Conservation (phyloP, 53 echinoderm and acorn worm species). For the Apostichopus leukothele region DNA sequence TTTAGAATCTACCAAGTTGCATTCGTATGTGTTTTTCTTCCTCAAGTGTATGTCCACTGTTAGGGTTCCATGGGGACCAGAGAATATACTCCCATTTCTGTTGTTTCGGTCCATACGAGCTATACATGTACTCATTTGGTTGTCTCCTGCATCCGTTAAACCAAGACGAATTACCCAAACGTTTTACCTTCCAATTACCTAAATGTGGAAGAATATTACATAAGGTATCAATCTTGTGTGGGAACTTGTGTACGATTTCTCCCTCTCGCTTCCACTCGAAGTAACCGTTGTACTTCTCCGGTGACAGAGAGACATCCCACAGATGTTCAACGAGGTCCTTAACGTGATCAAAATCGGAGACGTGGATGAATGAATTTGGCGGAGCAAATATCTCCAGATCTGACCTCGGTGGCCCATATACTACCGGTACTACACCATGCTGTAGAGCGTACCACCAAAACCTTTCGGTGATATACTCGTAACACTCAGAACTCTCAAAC, state of each 20-base stretch:
- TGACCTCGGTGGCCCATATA: conserved; percentile 74
- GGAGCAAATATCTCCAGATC: conserved; percentile 72
- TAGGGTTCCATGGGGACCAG: conserved; percentile 38
- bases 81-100: conserved; percentile 33
- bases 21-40: conserved; percentile 9
- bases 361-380: conserved; percentile 73
- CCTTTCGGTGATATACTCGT: conserved; percentile 73
- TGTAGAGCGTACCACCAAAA: conserved; percentile 67
- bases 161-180: conserved; percentile 66
- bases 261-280: conserved; percentile 74
- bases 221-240: conserved; percentile 59
- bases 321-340: conserved; percentile 60
- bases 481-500: conserved; percentile 77
- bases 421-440: conserved; percentile 74
- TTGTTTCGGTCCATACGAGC: conserved; percentile 21
- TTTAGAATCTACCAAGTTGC: conserved; percentile 25
- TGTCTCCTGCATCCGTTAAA: conserved; percentile 64
- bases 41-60: background rate
- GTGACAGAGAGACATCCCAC: conserved; percentile 41
- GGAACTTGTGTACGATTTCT: conserved; percentile 54
- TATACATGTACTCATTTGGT: conserved; percentile 10
- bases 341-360: conserved; percentile 62
- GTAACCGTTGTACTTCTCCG: conserved; percentile 63
- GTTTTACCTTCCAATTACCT: conserved; percentile 46
- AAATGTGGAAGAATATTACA: conserved; percentile 63